phyloP scores from a whole-genome alignment of 2,888 invertebrate genomes.

The Tipula lateralis region DNA sequence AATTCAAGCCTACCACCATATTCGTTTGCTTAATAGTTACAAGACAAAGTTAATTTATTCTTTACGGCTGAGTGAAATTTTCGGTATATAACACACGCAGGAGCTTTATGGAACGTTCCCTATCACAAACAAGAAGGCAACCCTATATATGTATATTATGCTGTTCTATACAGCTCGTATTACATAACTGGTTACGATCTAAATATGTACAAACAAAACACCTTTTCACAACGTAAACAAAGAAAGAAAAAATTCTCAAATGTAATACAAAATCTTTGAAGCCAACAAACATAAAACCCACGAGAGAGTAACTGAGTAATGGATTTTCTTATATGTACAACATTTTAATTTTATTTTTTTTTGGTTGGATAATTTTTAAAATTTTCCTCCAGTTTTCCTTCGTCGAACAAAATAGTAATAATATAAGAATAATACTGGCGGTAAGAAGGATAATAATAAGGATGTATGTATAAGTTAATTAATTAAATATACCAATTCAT shows the following conservation, averaged over 20 bases:
- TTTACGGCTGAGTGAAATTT: background rate
- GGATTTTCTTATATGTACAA: background rate
- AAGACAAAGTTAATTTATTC: background rate
- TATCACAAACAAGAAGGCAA: background rate
- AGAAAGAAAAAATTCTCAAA: background rate
- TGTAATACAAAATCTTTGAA: slow-evolving; percentile 5
- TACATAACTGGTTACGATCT: background rate
- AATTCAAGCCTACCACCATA: background rate
- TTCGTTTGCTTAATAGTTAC: background rate
- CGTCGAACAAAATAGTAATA: background rate
- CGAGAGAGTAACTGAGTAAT: background rate
- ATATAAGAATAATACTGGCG: background rate
- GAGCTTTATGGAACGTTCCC: background rate
- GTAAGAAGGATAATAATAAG: background rate
- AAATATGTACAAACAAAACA: background rate
- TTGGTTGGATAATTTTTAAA: background rate
- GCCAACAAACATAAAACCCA: background rate
- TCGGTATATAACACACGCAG: background rate
- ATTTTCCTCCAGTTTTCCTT: background rate
- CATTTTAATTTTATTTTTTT: background rate
- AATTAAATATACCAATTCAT: background rate
- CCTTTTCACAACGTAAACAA: background rate
- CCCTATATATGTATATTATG: too few species aligned
- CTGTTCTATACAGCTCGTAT: background rate
- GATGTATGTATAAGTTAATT: background rate